Evolutionary conservation across 2,888 invertebrate species (phyloP), one percentile per base, ranked within the genome.

Genomic region (Bellardia bayeri): DNA sequence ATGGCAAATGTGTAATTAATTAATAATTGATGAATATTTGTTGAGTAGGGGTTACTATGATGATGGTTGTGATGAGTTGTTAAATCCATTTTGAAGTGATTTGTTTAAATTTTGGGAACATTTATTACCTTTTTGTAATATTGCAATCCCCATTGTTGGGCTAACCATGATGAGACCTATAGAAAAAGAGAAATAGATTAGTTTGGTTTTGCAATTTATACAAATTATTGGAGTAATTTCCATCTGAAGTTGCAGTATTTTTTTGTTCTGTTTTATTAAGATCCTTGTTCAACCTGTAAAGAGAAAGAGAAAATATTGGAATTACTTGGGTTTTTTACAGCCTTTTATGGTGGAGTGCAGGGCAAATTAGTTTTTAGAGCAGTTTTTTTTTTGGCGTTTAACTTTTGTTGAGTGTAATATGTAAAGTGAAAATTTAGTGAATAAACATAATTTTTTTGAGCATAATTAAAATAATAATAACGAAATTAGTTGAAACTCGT

Each of bases 171-270:
- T 14, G 8, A 23, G 51, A 74, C 81, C 88, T 86, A 87, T 1
- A 87, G 68, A 86, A 82, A 80, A 58, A 79, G 78, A 88, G 63
- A 88, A 89, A 89, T 88, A 89, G 79, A 76, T 89, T 89, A 89
- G 72, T 75, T n/a, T 16, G 11, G 23, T 42, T 58, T 37, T n/a
- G 13, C n/a, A 23, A 61, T 72, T 14, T 1, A n/a, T 1, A 40
- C 5, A 33, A 45, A 54, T 69, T 23, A 6, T 45, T 42, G 54
- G 13, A 23, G 23, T 51, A 13, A n/a, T 23, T n/a, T 33, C 3
- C 2, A 3, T 2, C 3, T 14, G 2, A n/a, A n/a, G 8, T 40
- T 42, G 16, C 8, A 37, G n/a, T 5, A 14, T n/a, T 58, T 23
- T 42, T 8, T 23, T 37, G n/a, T 5, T 33, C 7, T 56, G 56